Percentiles rank a stretch among this genome's conserved stretches.
phyloP scores from a whole-genome alignment of 2,888 invertebrate species.

The Temnothorax rugatulus region DNA sequence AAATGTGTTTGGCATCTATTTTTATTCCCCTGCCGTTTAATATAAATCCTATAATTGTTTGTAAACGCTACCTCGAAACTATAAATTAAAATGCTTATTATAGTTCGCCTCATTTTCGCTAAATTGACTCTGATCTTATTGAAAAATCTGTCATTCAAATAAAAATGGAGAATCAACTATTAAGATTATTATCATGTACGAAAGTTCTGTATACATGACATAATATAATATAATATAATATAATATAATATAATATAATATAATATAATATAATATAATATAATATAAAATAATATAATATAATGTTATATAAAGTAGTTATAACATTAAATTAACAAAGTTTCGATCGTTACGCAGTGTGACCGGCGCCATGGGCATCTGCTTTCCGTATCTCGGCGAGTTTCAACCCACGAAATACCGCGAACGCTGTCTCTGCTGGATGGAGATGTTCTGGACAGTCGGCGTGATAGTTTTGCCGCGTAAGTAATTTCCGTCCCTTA shows the following conservation, averaged over 20 bases:
- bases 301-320: background rate
- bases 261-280: background rate
- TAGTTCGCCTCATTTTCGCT: background rate
- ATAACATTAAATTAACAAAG: conserved; percentile 3
- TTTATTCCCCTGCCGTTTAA: background rate
- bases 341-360: conserved; percentile 87
- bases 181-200: background rate
- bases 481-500: conserved; percentile 84
- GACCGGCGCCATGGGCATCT: conserved; percentile 94
- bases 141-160: background rate
- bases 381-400: conserved; percentile 94
- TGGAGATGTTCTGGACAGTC: conserved; percentile 95
- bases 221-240: background rate
- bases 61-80: background rate
- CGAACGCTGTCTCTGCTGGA: conserved; percentile 94
- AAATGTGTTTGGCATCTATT: background rate
- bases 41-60: background rate
- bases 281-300: background rate
- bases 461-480: conserved; percentile 92
- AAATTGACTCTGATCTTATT: background rate
- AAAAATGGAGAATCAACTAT: background rate
- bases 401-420: conserved; percentile 93
- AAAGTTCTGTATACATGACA: background rate
- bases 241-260: too few species aligned
- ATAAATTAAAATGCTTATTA: background rate